Evolutionary conservation across 2,888 invertebrate genomes (phyloP), one percentile per base, ranked within the genome.

Genomic region (Therioaphis trifolii): DNA sequence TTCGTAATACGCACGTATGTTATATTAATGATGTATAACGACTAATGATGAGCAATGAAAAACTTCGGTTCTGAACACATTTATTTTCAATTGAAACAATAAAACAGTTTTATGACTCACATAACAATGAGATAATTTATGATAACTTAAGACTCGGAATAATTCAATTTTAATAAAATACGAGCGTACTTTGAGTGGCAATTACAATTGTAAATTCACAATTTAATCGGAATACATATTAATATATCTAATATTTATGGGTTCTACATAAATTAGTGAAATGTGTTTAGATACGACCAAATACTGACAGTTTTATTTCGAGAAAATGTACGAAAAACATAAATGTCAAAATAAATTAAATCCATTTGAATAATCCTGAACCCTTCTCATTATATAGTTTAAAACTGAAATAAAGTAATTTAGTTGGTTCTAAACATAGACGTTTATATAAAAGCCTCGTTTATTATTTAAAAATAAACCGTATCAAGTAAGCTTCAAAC

Each of bases 281-380:
- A 63, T 63, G 46, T n/a, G 15, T 63, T 76, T 63, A 29, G 46
- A 63, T 76, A 46, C 27, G 27, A n/a, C 18, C 27, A 7, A 76
- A 29, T 29, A 29, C 46, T 21, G 9, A 14, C n/a, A n/a, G 63
- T 76, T 76, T 76, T 63, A 61, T 61, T 76, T 63, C 21, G 43
- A 29, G 46, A 29, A 76, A 58, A 75, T 55, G 40, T 58, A 75
- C 58, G 24, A 21, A 75, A 76, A 76, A 76, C 43, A 79, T 71
- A 55, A 79, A 79, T 43, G 69, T 79, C 71, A 58, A 69, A 43
- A 71, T 79, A 79, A 79, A 79, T 58, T 79, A 55, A 71, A 79
- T 14, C 69, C 55, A 27, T 69, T 71, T n/a, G 27, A 79, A 79
- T 43, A 43, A 58, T 24, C 49, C 71, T 15, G 21, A 43, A 43